Base-by-base conservation (phyloP, 2,113 vertebrate genomes). In the Zosterops japonicus region DNA sequence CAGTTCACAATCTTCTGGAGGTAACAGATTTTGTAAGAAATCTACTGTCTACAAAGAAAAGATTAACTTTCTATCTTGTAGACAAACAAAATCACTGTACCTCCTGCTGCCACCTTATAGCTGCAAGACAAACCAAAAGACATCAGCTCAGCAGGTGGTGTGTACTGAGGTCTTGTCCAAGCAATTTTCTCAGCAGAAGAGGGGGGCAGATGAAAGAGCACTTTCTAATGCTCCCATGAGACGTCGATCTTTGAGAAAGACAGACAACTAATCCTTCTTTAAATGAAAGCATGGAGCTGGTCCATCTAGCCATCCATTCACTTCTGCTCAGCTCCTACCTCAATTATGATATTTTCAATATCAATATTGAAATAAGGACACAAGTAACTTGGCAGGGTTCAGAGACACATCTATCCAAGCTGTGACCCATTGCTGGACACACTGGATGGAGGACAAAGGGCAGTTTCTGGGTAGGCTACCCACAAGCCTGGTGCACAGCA, bases 231-330 rank as follows among this genome's bases (percentile, higher is more conserved):
- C 44, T 83, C 27, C 24, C 42, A n/a, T 0, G 0, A 74, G 46
- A 74, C 14, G 4, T 27, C 16, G 12, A 24, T 36, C 42, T 74
- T 71, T 25, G 27, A 78, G 39, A 75, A 77, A 70, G 44, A 80
- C 5, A 61, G 49, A 28, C 4, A 17, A 80, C 0, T 0, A 61
- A 20, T 19, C 18, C 42, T 53, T 28, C 59, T 63, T 61, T 61
- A 86, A 76, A 88, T 2, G 3, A 44, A 81, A 80, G 20, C 50
- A 82, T 7, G 9, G 6, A 88, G 23, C 31, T 74, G 42, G 9
- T 50, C 42, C 50, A 70, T 36, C 35, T 57, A 57, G 13, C 21
- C 2, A 1, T 25, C 16, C 46, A 74, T 33, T 35, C 42, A 14
- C 27, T 83, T 52, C 33, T 69, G 49, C 70, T 52, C 41, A 72